Evolutionary conservation across 2,113 vertebrate species (phyloP), one percentile per base, ranked within the genome.

Genomic region (Odontesthes bonariensis): DNA sequence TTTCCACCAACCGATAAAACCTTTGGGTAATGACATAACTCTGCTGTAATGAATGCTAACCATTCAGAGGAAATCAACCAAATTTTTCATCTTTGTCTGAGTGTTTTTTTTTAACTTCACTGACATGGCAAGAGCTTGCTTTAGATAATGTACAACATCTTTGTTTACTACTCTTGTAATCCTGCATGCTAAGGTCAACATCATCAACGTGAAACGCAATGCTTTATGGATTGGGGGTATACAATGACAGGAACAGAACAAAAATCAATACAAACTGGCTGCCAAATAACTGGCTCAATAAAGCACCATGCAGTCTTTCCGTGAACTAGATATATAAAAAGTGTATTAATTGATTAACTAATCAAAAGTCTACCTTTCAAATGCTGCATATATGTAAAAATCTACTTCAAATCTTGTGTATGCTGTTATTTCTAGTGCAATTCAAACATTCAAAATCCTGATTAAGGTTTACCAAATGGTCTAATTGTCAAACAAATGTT

Each of bases 231-330:
- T 66, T 33, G 12, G 33, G 63, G 65, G 44, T 0, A 19, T 23
- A 67, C 35, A 77, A 47, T 69, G 64, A 77, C 60, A 52, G 42
- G 55, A 73, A 72, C 74, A 20, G 56, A 59, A 47, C 16, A 53
- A 8, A 32, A 78, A 81, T 79, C 71, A 83, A 46, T 84, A 40
- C 20, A 61, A 79, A 76, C 33, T 32, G 9, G 46, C 16, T 17
- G 7, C 59, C 40, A 67, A 73, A 69, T 40, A 52, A 51, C n/a
- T 22, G 42, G 52, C 31, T 68, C 49, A 51, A 38, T 66, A 44
- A 20, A 19, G 32, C 31, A 6, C 3, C 10, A 12, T 46, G 56
- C 52, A 55, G 59, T 27, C 38, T 62, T 27, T 57, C 33, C 47
- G 42, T 59, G 22, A 38, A 38, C 1, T 12, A 42, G 9, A 9